Conservation (phyloP, 1,140 invertebrate genomes). For the Anoplophora glabripennis region DNA sequence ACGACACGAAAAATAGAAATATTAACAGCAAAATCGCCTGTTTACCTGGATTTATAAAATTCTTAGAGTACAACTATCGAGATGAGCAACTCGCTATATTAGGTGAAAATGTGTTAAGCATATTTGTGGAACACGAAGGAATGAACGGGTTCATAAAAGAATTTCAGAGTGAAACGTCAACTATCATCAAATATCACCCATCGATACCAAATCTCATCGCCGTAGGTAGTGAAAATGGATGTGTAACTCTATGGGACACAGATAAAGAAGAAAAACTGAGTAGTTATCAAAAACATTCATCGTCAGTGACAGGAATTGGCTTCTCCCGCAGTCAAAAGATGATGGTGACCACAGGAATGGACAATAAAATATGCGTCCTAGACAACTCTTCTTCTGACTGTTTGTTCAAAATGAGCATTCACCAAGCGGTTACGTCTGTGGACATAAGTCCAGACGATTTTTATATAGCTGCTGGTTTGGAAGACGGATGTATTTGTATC, state of each 20-base stretch:
- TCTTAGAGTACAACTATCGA: conserved; percentile 27
- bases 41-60: conserved; percentile 14
- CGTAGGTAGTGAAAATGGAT: conserved; percentile 23
- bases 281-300: conserved; percentile 22
- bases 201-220: conserved; percentile 12
- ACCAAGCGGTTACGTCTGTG: conserved; percentile 23
- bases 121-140: conserved; percentile 4
- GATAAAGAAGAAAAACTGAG: conserved; percentile 17
- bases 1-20: conserved; percentile 33
- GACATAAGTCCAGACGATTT: conserved; percentile 28
- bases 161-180: not conserved
- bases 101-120: not conserved
- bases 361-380: conserved; percentile 33
- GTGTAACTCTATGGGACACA: conserved; percentile 29
- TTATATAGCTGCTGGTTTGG: conserved; percentile 27
- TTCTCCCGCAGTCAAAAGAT: conserved; percentile 24
- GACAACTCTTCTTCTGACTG: conserved; percentile 21
- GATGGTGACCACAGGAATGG: conserved; percentile 25
- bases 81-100: conserved; percentile 12
- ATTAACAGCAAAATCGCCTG: conserved; percentile 23
- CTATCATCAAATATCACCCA: conserved; percentile 25
- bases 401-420: conserved; percentile 25
- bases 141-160: conserved; percentile 8
- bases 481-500: conserved; percentile 29
- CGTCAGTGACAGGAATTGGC: conserved; percentile 26